These are phyloP conservation scores for Pangasius larnaudii DNA, from an alignment of 2,797 vertebrate genomes.

Conservation along the genomic window DNA sequence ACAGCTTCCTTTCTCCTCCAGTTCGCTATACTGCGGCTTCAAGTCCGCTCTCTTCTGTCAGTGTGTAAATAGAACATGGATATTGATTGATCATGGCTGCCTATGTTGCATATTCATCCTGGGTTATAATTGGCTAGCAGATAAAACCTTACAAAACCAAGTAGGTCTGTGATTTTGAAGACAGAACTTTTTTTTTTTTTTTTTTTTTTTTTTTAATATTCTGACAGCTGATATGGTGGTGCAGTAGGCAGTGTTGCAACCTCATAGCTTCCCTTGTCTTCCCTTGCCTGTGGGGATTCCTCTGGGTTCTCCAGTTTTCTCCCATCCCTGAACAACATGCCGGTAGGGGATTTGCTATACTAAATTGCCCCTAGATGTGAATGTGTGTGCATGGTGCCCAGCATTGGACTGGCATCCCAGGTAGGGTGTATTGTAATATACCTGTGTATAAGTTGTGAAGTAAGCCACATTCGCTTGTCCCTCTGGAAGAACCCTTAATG, in stretches of 20 bases:
- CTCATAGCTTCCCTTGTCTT: not conserved
- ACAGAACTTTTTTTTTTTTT: not conserved
- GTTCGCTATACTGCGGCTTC: not conserved
- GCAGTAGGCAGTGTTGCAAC: not conserved
- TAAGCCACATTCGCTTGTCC: not conserved
- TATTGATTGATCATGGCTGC: constrained; percentile 10
- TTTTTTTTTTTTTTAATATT: not conserved
- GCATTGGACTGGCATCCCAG: not conserved
- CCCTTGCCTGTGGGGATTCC: not conserved
- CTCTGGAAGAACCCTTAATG: not conserved
- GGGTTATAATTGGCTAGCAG: not conserved
- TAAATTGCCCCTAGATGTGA: not conserved
- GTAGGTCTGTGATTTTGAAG: not conserved
- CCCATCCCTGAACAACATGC: not conserved
- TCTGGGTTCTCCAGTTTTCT: not conserved
- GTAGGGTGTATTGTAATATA: not conserved
- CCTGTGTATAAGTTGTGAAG: not conserved
- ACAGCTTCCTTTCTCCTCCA: not conserved
- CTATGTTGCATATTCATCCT: not conserved
- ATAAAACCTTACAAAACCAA: not conserved
- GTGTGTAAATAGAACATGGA: constrained; percentile 2
- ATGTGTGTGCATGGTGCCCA: not conserved
- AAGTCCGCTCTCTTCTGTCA: not conserved
- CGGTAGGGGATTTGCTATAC: not conserved
- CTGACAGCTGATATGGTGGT: not conserved